Percentiles rank a stretch among this genome's conserved stretches.
Evolutionary conservation across 1,140 invertebrate species (phyloP).

Genomic region (Kradibia gibbosae): DNA sequence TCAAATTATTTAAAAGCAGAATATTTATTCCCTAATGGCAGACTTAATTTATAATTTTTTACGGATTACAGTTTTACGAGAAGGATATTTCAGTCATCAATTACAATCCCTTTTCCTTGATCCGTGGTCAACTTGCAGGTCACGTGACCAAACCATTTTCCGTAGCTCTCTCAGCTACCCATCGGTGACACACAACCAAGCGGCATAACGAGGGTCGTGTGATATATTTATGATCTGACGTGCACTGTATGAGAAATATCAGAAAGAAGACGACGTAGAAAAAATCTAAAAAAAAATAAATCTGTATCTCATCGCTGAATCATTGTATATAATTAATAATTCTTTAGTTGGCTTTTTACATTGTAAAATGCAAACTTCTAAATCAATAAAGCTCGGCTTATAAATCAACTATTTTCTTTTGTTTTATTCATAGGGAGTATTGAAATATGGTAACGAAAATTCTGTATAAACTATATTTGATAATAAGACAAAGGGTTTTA

Average conservation of each 20-base stretch:
- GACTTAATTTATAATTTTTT: slow-evolving; percentile 19
- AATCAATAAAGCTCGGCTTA: neutral
- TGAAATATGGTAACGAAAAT: neutral
- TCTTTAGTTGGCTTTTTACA: slow-evolving; percentile 27
- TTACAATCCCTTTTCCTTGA: slow-evolving; percentile 44
- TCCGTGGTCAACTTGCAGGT: slow-evolving; percentile 48
- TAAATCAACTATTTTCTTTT: neutral
- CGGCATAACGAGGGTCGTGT: slow-evolving; percentile 15
- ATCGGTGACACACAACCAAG: neutral
- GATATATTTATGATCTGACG: slow-evolving; percentile 43
- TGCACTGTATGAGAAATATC: slow-evolving; percentile 36
- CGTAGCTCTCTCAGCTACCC: slow-evolving; percentile 21
- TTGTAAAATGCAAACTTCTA: slow-evolving; percentile 2
- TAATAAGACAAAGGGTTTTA: neutral
- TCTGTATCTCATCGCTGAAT: neutral
- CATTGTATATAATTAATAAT: neutral
- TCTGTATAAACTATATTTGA: neutral
- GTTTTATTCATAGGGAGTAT: slow-evolving; percentile 4
- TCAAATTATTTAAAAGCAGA: too few species aligned
- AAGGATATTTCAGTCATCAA: slow-evolving; percentile 45
- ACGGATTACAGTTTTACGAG: slow-evolving; percentile 5
- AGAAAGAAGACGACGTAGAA: neutral
- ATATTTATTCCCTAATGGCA: neutral
- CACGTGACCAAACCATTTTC: slow-evolving; percentile 50
- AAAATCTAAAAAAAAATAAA: neutral